Conservation (phyloP, 2,888 invertebrate species). For the Apamea crenata region DNA sequence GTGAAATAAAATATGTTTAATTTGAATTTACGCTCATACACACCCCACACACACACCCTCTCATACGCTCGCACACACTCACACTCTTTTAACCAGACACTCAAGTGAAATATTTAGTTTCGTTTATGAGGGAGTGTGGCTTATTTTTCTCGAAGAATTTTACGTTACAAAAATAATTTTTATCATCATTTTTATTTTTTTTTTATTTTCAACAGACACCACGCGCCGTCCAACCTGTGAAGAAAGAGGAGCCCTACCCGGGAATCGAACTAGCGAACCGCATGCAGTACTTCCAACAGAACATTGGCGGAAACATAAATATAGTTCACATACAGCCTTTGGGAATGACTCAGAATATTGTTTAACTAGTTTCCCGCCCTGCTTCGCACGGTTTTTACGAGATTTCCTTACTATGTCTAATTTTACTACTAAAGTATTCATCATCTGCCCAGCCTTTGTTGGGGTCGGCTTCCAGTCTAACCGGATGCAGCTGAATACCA, state of each 20-base stretch:
- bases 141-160: not conserved
- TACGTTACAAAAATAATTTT: not conserved
- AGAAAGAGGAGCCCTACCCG: conserved; percentile 79
- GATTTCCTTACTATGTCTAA: too few relatives aligned
- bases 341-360: conserved; percentile 50
- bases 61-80: not conserved
- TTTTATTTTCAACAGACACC: conserved; percentile 66
- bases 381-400: too few relatives aligned
- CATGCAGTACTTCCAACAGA: conserved; percentile 78
- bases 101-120: not conserved
- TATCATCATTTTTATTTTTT: too few relatives aligned
- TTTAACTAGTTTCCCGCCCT: not conserved
- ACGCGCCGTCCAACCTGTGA: conserved; percentile 66
- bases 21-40: not conserved
- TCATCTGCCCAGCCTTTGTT: too few relatives aligned
- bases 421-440: too few relatives aligned
- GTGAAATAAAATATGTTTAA: too few relatives aligned
- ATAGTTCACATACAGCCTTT: conserved; percentile 62
- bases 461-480: too few relatives aligned
- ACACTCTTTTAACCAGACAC: too few relatives aligned
- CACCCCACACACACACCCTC: not conserved
- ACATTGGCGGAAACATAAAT: conserved; percentile 59
- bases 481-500: too few relatives aligned
- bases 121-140: not conserved
- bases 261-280: conserved; percentile 76